phyloP scores from a whole-genome alignment of 2,113 vertebrate species.

The Paramormyrops kingsleyae region DNA sequence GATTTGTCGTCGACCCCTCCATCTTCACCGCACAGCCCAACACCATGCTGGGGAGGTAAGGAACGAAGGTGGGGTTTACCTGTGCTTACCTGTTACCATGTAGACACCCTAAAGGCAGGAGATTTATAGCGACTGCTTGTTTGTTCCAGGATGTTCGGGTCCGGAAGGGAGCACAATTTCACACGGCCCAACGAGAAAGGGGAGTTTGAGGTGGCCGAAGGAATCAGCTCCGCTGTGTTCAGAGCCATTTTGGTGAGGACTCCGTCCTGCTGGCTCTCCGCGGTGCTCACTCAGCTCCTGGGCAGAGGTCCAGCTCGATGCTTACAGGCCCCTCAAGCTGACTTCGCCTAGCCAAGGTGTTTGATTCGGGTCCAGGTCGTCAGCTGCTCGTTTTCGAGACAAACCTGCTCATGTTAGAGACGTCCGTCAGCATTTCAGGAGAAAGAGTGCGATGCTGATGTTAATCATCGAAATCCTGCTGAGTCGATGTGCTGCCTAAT shows the following conservation, averaged over 20 bases:
- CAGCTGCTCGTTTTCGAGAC: neutral
- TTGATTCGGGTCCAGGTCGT: neutral
- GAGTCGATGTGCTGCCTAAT: neutral
- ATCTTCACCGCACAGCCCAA: slow-evolving; percentile 96
- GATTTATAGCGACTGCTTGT: neutral
- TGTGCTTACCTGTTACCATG: neutral
- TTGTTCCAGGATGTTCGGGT: slow-evolving; percentile 84
- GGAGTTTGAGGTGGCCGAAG: slow-evolving; percentile 94
- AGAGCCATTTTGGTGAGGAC: slow-evolving; percentile 87
- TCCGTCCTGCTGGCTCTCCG: neutral
- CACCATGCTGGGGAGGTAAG: slow-evolving; percentile 96
- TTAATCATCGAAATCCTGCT: neutral
- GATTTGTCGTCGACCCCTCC: slow-evolving; percentile 93
- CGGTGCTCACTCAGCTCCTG: slow-evolving; percentile 6
- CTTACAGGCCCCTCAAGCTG: neutral
- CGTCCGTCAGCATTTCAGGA: neutral
- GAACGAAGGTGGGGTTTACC: neutral
- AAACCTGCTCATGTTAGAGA: neutral
- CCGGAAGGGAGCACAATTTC: slow-evolving; percentile 93
- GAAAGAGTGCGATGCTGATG: neutral
- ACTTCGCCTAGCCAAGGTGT: neutral
- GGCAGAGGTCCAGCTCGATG: neutral
- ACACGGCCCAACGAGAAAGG: slow-evolving; percentile 96
- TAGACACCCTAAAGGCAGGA: neutral
- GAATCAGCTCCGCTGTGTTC: slow-evolving; percentile 94